phyloP scores from a whole-genome alignment of 2,797 vertebrate genomes.

The Rachycentron canadum region DNA sequence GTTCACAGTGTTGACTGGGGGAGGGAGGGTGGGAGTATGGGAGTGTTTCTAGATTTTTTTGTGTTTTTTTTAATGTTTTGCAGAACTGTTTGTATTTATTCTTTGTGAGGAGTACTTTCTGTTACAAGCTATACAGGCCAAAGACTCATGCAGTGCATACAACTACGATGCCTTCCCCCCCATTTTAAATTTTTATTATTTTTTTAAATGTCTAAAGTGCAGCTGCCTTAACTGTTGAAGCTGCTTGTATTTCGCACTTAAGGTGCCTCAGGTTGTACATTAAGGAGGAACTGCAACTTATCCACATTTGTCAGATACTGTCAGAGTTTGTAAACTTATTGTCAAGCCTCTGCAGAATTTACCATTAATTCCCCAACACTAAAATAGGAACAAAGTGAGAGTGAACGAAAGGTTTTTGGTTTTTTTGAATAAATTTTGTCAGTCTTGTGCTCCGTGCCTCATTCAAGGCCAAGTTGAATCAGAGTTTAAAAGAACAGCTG shows the following conservation, averaged over 20 bases:
- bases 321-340: constrained; percentile 30
- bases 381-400: constrained; percentile 6
- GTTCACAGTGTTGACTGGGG: constrained; percentile 52
- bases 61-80: constrained; percentile 59
- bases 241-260: background rate
- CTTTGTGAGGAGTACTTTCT: constrained; percentile 49
- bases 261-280: constrained; percentile 20
- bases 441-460: constrained; percentile 13
- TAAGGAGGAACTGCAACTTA: constrained; percentile 1
- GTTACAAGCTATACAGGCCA: constrained; percentile 63
- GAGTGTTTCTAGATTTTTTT: constrained; percentile 51
- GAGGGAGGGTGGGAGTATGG: background rate
- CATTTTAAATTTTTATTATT: no score
- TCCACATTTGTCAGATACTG: background rate
- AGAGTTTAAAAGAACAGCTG: background rate
- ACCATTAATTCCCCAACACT: constrained; percentile 29
- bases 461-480: constrained; percentile 12
- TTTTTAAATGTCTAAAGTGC: no score
- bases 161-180: background rate
- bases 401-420: background rate
- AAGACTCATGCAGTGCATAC: constrained; percentile 54
- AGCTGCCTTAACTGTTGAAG: constrained; percentile 1
- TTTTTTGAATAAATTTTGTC: constrained; percentile 58
- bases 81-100: constrained; percentile 77
- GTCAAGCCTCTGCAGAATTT: constrained; percentile 16